phyloP scores from a whole-genome alignment of 2,888 invertebrate genomes.

The Caenorhabditis macrosperma region DNA sequence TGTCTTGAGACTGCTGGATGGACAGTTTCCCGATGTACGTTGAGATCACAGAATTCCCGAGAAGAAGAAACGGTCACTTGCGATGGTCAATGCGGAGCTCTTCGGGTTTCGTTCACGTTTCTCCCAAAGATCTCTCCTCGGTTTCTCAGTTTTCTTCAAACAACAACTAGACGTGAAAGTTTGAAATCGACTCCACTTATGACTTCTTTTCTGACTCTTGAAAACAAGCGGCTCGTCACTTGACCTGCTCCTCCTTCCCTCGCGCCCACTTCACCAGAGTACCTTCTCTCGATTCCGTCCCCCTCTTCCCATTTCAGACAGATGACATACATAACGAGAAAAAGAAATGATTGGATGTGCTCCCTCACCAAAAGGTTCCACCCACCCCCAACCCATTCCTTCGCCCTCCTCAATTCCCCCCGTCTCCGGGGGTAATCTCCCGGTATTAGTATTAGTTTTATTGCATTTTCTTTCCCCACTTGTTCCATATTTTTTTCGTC shows the following conservation, averaged over 20 bases:
- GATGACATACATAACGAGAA: slow-evolving; percentile 15
- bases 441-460: slow-evolving; percentile 23
- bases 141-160: background rate
- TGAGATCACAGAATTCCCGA: too few species aligned
- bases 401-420: slow-evolving; percentile 10
- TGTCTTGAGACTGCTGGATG: too few species aligned
- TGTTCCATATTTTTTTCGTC: slow-evolving; percentile 38
- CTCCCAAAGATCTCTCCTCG: background rate
- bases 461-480: slow-evolving; percentile 21
- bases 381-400: slow-evolving; percentile 16
- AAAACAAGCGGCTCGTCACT: slow-evolving; percentile 47
- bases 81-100: background rate
- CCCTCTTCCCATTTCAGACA: slow-evolving; percentile 3
- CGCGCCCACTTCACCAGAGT: slow-evolving; percentile 37
- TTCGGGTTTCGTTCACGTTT: background rate
- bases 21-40: too few species aligned
- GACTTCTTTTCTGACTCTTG: slow-evolving; percentile 39
- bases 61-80: too few species aligned
- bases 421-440: slow-evolving; percentile 28
- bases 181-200: slow-evolving; percentile 48
- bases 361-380: slow-evolving; percentile 3
- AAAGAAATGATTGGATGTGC: slow-evolving; percentile 40
- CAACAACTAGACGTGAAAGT: slow-evolving; percentile 11
- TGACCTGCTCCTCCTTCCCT: slow-evolving; percentile 51
- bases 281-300: slow-evolving; percentile 7